phyloP scores from a whole-genome alignment of 2,113 vertebrate species.

The Corythoichthys intestinalis region DNA sequence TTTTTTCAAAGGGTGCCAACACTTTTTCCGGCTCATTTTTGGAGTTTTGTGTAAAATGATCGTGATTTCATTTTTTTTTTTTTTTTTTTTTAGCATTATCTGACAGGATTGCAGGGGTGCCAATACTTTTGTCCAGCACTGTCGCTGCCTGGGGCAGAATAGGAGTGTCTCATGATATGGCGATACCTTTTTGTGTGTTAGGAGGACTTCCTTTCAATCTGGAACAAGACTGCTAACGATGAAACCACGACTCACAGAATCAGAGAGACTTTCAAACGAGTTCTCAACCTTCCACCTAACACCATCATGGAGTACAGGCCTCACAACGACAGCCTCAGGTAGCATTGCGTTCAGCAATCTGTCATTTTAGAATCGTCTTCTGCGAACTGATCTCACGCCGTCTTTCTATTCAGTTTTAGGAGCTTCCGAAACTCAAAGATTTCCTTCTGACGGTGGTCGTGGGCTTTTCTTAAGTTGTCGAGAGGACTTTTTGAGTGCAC shows the following conservation, averaged over 20 bases:
- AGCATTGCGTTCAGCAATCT: neutral
- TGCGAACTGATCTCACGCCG: neutral
- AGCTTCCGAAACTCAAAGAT: conserved; percentile 77
- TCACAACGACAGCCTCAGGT: conserved; percentile 76
- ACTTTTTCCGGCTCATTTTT: too few species aligned
- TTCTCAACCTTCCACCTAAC: conserved; percentile 72
- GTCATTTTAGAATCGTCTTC: too few species aligned
- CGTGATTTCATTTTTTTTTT: too few species aligned
- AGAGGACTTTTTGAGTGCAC: conserved; percentile 15
- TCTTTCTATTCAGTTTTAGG: conserved; percentile 45
- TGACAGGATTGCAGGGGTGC: too few species aligned
- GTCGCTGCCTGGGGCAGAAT: too few species aligned
- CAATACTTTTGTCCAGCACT: too few species aligned
- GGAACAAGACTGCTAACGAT: conserved; percentile 72
- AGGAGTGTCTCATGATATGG: neutral
- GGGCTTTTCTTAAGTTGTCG: neutral
- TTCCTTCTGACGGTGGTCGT: conserved; percentile 44
- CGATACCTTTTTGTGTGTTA: conserved; percentile 17
- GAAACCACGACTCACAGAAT: conserved; percentile 71
- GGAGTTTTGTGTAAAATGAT: too few species aligned
- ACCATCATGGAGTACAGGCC: conserved; percentile 78
- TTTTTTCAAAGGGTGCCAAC: too few species aligned
- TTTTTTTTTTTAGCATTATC: too few species aligned
- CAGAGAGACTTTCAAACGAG: conserved; percentile 71
- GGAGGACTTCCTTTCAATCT: conserved; percentile 74